A percentile compares a stretch with the other conserved stretches of the same genome.
phyloP scores from a whole-genome alignment of 2,797 vertebrate species.

The Sebastes elongatus region DNA sequence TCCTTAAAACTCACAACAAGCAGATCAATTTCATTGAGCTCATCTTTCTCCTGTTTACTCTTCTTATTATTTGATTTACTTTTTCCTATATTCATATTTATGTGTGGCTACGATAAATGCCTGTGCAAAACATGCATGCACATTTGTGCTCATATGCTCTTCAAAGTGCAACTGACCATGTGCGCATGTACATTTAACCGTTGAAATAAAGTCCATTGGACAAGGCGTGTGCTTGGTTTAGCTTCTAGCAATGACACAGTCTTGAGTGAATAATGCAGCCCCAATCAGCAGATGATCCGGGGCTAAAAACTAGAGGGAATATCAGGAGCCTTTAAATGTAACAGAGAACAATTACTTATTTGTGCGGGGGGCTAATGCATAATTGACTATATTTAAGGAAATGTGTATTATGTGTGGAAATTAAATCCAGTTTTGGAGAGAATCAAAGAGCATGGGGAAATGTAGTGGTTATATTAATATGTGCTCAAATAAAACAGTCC shows the following conservation, averaged over 20 bases:
- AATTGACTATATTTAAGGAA: constrained; percentile 41
- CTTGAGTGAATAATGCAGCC: constrained; percentile 79
- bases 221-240: constrained; percentile 65
- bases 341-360: constrained; percentile 73
- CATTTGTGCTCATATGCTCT: constrained; percentile 38
- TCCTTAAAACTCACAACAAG: constrained; percentile 17
- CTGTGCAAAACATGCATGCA: background rate
- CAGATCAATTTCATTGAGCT: constrained; percentile 15
- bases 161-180: constrained; percentile 51
- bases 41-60: background rate
- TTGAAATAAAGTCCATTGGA: constrained; percentile 77
- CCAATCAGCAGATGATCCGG: constrained; percentile 67
- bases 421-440: background rate
- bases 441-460: constrained; percentile 24
- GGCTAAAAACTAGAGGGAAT: constrained; percentile 63
- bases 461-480: constrained; percentile 7
- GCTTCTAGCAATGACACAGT: constrained; percentile 79
- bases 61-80: background rate
- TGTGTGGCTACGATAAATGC: constrained; percentile 6
- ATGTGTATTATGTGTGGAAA: constrained; percentile 13
- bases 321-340: constrained; percentile 66
- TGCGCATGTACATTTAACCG: constrained; percentile 49
- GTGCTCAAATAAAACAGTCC: constrained; percentile 18
- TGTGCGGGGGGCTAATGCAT: constrained; percentile 42
- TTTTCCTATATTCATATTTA: background rate